Evolutionary conservation across 2,888 invertebrate genomes (phyloP).

Genomic region (Sminthurinus aureus): DNA sequence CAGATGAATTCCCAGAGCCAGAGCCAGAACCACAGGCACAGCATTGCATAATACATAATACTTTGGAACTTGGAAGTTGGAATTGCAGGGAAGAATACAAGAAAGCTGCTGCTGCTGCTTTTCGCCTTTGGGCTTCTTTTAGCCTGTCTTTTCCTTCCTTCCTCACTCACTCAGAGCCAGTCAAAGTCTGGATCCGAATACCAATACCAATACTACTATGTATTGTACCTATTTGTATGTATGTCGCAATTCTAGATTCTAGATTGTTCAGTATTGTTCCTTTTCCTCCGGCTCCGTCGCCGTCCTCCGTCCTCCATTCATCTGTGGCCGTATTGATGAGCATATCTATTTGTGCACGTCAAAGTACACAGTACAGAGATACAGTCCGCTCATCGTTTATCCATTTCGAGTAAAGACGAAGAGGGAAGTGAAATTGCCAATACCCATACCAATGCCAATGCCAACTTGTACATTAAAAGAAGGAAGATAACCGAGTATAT

Average conservation of each 20-base stretch:
- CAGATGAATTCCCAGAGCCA: conserved; percentile 12
- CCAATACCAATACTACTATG: not conserved
- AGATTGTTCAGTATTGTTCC: not conserved
- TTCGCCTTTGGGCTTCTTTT: not conserved
- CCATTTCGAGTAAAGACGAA: not conserved
- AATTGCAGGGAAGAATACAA: not conserved
- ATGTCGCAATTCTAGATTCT: too few species aligned
- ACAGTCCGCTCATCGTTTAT: not conserved
- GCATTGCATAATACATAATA: not conserved
- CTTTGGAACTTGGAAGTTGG: not conserved
- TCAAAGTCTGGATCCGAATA: not conserved
- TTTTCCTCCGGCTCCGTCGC: too few species aligned
- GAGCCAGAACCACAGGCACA: not conserved
- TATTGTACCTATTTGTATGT: not conserved
- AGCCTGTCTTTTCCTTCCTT: not conserved
- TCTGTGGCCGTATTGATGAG: too few species aligned
- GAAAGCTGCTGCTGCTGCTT: not conserved
- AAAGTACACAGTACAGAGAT: not conserved
- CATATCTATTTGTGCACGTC: too few species aligned
- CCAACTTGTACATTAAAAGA: not conserved
- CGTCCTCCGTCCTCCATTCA: not conserved
- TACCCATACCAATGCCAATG: too few species aligned
- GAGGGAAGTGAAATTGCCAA: not conserved
- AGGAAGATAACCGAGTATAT: not conserved
- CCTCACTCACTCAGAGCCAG: not conserved